A percentile compares a stretch with the other conserved stretches of the same genome.
Evolutionary conservation across 2,113 vertebrate species (phyloP).

Genomic region (Nerophis ophidion): DNA sequence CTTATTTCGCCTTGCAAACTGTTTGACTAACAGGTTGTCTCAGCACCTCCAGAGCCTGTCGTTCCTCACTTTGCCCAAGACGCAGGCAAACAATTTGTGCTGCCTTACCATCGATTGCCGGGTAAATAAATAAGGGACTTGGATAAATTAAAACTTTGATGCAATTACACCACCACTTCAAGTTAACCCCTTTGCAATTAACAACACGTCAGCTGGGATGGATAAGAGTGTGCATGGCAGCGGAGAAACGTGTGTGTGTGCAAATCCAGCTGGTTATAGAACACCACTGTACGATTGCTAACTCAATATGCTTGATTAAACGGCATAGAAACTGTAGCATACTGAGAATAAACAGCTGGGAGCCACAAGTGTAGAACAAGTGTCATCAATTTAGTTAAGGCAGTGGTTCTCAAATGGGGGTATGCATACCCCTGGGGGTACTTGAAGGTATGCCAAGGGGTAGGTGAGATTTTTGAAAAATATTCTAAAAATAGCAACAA

Average conservation of each 20-base stretch:
- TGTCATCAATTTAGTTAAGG: slow-evolving; percentile 8
- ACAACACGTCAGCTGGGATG: slow-evolving; percentile 67
- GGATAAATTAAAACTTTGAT: slow-evolving; percentile 70
- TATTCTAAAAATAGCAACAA: too few relatives aligned
- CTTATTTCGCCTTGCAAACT: slow-evolving; percentile 1
- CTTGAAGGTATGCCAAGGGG: too few relatives aligned
- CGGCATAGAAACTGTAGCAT: slow-evolving; percentile 55
- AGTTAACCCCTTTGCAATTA: slow-evolving; percentile 75
- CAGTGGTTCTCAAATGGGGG: too few relatives aligned
- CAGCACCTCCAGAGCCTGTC: slow-evolving; percentile 17
- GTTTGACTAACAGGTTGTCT: slow-evolving; percentile 25
- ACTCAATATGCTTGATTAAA: slow-evolving; percentile 73
- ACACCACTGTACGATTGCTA: slow-evolving; percentile 60
- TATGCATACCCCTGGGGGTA: too few relatives aligned
- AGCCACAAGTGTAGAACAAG: slow-evolving; percentile 29
- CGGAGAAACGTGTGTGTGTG: slow-evolving; percentile 26
- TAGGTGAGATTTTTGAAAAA: too few relatives aligned
- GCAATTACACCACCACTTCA: slow-evolving; percentile 75
- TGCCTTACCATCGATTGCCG: slow-evolving; percentile 52
- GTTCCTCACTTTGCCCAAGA: slow-evolving; percentile 36
- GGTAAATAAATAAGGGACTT: slow-evolving; percentile 66
- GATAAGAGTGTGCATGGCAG: slow-evolving; percentile 40
- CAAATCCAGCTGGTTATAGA: slow-evolving; percentile 55
- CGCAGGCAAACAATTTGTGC: slow-evolving; percentile 53
- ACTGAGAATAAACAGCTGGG: slow-evolving; percentile 37